Evolutionary conservation across 2,797 vertebrate genomes (phyloP), one percentile per base, ranked within the genome.

Genomic region (Enteromius trimaculatus): DNA sequence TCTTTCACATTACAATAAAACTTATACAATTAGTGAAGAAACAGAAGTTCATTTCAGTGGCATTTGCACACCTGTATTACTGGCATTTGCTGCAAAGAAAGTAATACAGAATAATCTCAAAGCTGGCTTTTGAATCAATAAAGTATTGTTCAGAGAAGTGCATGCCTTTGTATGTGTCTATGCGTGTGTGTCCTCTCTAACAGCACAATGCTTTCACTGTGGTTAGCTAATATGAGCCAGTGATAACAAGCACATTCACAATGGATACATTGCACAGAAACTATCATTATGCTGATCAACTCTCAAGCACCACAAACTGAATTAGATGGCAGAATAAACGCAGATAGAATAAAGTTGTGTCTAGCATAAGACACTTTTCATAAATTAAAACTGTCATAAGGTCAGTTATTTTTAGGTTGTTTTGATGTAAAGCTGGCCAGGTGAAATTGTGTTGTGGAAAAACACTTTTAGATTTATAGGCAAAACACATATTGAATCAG

Each of bases 141-240:
- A 71, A 71, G 19, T 53, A 64, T 72, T 82, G 79, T 84, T 72
- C 65, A 14, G 6, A 60, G 16, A 21, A 76, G 55, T 65, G 9
- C 78, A 68, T 51, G 42, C 23, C 37, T 70, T 16, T 79, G 65
- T 69, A 3, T 69, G 37, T 58, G 47, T 26, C 14, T 9, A 6
- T 34, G 31, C 16, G 60, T 75, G 74, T 76, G 37, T 89, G 75
- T 81, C 21, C 90, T 89, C 89, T 91, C 90, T 88, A 91, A 84
- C 64, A 85, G 87, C 80, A 95, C 93, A 95, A 95, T 94, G 88
- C 90, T 69, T 2, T 51, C 90, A 91, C 90, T 95, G 93, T 95
- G 88, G 88, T 77, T 86, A 86, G 89, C 91, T 92, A 93, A 92
- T 90, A 89, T 90, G 91, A 93, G 87, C 89, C 90, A 86, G 86